phyloP scores from a whole-genome alignment of 2,113 vertebrate genomes.

The Pseudolaguvia tuberculata region DNA sequence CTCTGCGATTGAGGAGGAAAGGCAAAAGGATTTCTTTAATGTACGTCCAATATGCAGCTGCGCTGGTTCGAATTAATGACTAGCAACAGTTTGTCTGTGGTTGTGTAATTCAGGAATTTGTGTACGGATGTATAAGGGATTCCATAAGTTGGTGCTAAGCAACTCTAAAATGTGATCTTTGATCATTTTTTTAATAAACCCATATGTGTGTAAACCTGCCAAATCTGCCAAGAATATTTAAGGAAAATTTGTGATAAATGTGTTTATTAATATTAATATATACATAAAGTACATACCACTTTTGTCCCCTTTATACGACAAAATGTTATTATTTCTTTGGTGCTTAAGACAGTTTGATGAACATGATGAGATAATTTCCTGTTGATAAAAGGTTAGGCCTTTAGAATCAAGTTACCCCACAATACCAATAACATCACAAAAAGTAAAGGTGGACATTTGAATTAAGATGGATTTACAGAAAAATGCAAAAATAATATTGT shows the following conservation, averaged over 20 bases:
- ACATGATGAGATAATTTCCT: too few species aligned
- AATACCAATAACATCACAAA: background rate
- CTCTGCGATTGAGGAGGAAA: conserved; percentile 11
- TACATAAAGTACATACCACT: too few species aligned
- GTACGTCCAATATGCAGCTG: conserved; percentile 43
- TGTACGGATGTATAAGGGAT: background rate
- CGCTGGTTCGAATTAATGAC: conserved; percentile 14
- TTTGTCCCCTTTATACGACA: too few species aligned
- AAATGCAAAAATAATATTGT: too few species aligned
- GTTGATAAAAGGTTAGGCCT: too few species aligned
- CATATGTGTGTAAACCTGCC: background rate
- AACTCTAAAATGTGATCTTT: background rate
- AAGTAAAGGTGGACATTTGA: background rate
- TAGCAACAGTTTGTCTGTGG: conserved; percentile 11
- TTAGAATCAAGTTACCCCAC: too few species aligned
- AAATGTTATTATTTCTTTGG: too few species aligned
- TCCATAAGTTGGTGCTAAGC: background rate
- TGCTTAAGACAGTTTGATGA: too few species aligned
- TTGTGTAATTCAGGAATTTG: conserved; percentile 15
- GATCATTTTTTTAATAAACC: background rate
- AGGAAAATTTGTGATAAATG: too few species aligned
- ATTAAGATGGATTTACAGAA: background rate
- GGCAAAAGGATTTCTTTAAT: conserved; percentile 22
- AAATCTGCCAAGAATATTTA: too few species aligned
- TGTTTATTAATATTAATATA: too few species aligned